Evolutionary conservation across 2,797 vertebrate genomes (phyloP), one percentile per base, ranked within the genome.

Genomic region (Pangasius macronema): DNA sequence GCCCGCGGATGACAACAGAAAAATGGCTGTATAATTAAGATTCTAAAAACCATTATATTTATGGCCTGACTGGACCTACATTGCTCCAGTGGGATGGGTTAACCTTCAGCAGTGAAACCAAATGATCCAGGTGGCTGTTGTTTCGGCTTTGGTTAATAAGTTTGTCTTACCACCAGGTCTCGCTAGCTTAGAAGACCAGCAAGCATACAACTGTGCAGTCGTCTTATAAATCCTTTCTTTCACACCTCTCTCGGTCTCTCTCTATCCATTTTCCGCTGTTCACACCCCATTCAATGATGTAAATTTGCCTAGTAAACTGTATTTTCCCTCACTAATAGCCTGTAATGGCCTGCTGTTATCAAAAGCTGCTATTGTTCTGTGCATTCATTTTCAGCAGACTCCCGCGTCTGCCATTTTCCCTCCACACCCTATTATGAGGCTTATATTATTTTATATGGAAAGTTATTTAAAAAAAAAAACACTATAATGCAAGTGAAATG

Each of bases 1-100:
- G 92, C 88, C 87, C 80, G 42, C 51, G 90, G 46, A 88, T 89
- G 86, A 93, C 88, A 93, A 91, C 91, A 92, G 89, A 93, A 92
- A 92, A 93, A 92, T 89, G 76, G 90, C 89, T 92, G 87, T 88
- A 88, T 91, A 93, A 93, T 93, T 93, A 93, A 92, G 92, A 93
- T 91, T 87, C 91, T 91, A 91, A 93, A 93, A 93, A 91, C 5
- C 5, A 24, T 87, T 85, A 88, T 89, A 92, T 93, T 94, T 93
- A 94, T 83, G 86, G 86, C 90, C 86, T 73, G 11, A 7, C 18
- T 75, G 18, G 57, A 84, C 39, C 87, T 79, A 27, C 72, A 88
- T n/a, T 57, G 61, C 86, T 89, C 80, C 83, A 18, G 59, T 27
- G 82, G 83, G 85, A 86, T 4, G 49, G 33, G 42, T 81, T 61